phyloP scores from a whole-genome alignment of 2,888 invertebrate genomes.

The Stictocephala bisonia region DNA sequence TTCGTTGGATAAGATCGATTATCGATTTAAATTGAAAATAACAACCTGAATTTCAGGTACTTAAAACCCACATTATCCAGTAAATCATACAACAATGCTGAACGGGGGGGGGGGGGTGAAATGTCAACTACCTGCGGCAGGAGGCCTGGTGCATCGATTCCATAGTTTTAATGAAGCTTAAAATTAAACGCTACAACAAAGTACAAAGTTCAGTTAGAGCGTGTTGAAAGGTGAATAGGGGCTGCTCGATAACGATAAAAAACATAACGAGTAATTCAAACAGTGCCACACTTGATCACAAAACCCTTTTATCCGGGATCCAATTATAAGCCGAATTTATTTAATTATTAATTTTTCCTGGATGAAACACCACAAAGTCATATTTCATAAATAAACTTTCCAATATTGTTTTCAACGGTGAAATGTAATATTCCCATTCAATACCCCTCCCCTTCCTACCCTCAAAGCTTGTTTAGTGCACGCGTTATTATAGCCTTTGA shows the following conservation, averaged over 20 bases:
- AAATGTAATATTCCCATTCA: slow-evolving; percentile 33
- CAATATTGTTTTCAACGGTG: slow-evolving; percentile 22
- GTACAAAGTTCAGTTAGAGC: slow-evolving; percentile 23
- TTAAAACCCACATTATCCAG: no score
- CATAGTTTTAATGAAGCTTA: slow-evolving; percentile 35
- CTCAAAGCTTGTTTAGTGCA: slow-evolving; percentile 25
- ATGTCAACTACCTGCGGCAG: no score
- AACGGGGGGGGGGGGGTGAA: no score
- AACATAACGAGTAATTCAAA: slow-evolving; percentile 34
- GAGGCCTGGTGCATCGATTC: no score
- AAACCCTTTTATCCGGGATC: slow-evolving; percentile 19
- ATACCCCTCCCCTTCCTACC: slow-evolving; percentile 6
- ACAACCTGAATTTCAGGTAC: no score
- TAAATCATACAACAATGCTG: no score
- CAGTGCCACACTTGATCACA: slow-evolving; percentile 19
- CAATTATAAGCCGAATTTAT: slow-evolving; percentile 21
- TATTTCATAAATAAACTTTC: slow-evolving; percentile 35
- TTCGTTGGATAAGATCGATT: no score
- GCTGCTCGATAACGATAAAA: no score
- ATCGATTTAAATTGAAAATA: no score
- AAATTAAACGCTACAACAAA: slow-evolving; percentile 42
- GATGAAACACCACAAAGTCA: background rate
- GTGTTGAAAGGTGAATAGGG: no score
- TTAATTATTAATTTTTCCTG: slow-evolving; percentile 32
- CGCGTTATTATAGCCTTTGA: slow-evolving; percentile 33